Evolutionary conservation across 2,797 vertebrate genomes (phyloP), one percentile per base, ranked within the genome.

Genomic region (Gila robusta): DNA sequence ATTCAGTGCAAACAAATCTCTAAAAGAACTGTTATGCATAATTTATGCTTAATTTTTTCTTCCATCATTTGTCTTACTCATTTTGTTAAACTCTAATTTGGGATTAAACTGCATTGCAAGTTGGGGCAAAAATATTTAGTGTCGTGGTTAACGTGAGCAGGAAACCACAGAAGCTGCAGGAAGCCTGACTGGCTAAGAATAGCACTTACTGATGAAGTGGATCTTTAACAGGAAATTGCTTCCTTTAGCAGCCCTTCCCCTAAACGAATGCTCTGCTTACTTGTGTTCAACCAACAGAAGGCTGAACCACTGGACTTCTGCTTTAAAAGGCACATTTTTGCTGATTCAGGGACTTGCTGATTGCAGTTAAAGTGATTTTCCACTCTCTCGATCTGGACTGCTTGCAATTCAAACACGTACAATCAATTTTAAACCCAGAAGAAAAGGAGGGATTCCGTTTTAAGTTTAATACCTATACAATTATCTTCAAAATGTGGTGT

Each of bases 211-310:
- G 91, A 90, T 84, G 82, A 89, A 89, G 64, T 74, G 84, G 87
- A 93, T 88, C 87, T 87, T 74, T 84, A 87, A 90, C 90, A 93
- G 93, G 91, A 95, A 96, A 87, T 89, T 88, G 87, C 79, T 76
- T 67, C 92, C 86, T 41, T 17, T 66, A 90, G 89, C 87, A 89
- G 86, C 62, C 91, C 84, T 87, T 85, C 85, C 62, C 9, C 11
- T 82, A 66, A 85, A 74, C 69, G 26, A 76, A 54, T 69, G 17
- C 59, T 77, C 89, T 76, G 80, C 73, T 83, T 72, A 73, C 79
- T 87, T 85, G 32, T 44, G 44, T 67, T 81, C 69, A 39, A 44
- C 81, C 85, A 82, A 44, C 71, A 74, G 73, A 54, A 88, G 44
- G 72, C 82, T 82, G 32, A 71, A 32, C 9, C 11, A 17, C 37